phyloP scores from a whole-genome alignment of 2,888 invertebrate genomes.

The Pristionchus maxplancki region DNA sequence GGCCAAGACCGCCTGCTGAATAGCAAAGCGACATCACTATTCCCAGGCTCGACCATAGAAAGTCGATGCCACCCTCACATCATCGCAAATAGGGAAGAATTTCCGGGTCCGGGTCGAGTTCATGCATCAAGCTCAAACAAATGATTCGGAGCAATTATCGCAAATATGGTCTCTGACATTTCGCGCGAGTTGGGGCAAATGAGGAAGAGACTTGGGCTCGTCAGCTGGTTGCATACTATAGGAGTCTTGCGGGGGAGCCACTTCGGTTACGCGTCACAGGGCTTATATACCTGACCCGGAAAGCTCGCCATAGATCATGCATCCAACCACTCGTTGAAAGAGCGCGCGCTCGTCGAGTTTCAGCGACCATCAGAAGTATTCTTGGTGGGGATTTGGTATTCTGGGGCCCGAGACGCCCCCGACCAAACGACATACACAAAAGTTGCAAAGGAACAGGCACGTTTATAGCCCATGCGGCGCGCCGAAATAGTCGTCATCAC shows the following conservation, averaged over 20 bases:
- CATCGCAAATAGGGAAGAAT: too few species aligned
- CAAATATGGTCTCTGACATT: too few species aligned
- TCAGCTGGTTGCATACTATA: constrained; percentile 17
- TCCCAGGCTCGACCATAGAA: neutral
- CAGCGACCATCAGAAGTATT: neutral
- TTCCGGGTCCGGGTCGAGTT: too few species aligned
- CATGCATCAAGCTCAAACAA: too few species aligned
- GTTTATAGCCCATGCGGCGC: neutral
- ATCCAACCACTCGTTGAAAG: neutral
- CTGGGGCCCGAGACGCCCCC: neutral
- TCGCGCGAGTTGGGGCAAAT: too few species aligned
- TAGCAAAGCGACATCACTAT: neutral
- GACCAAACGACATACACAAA: neutral
- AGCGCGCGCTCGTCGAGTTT: neutral
- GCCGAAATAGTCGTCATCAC: neutral
- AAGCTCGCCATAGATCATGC: constrained; percentile 10
- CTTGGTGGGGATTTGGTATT: too few species aligned
- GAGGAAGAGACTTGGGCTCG: too few species aligned
- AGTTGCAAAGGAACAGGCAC: neutral
- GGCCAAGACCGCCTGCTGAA: neutral
- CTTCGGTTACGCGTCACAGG: neutral
- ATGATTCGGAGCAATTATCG: too few species aligned
- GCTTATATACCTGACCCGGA: constrained; percentile 3
- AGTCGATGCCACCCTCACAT: neutral
- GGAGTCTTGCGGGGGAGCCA: neutral